phyloP scores from a whole-genome alignment of 2,888 invertebrate species.

The Drosophila barbarae region DNA sequence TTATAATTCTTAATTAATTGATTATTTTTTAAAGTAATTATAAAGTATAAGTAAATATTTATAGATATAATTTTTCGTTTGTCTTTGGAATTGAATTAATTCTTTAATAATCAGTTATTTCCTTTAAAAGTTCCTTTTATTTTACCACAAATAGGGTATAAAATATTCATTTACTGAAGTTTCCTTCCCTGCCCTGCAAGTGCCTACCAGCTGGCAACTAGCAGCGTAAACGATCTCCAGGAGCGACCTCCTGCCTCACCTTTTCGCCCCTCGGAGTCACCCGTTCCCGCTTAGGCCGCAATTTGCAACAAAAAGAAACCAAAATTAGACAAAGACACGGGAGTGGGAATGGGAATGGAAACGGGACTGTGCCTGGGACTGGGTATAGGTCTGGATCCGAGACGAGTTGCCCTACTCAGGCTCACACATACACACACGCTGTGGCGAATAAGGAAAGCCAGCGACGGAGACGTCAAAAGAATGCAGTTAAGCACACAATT shows the following conservation, averaged over 20 bases:
- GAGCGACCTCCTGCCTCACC: slow-evolving; percentile 15
- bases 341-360: slow-evolving; percentile 19
- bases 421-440: slow-evolving; percentile 24
- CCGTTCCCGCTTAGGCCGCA: slow-evolving; percentile 26
- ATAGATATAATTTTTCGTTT: background rate
- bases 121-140: no score
- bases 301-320: slow-evolving; percentile 58
- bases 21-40: background rate
- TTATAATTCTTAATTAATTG: background rate
- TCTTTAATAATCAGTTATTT: background rate
- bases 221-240: slow-evolving; percentile 28
- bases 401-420: slow-evolving; percentile 50
- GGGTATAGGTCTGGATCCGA: slow-evolving; percentile 22
- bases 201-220: slow-evolving; percentile 22
- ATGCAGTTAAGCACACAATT: slow-evolving; percentile 77
- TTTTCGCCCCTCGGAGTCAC: background rate
- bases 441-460: slow-evolving; percentile 63
- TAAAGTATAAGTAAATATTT: background rate
- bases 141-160: background rate
- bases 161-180: background rate
- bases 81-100: background rate
- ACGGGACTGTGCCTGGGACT: background rate
- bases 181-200: slow-evolving; percentile 1
- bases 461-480: slow-evolving; percentile 60
- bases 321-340: slow-evolving; percentile 56